Evolutionary conservation across 2,113 vertebrate species (phyloP).

Genomic region (Actinemys pallida): DNA sequence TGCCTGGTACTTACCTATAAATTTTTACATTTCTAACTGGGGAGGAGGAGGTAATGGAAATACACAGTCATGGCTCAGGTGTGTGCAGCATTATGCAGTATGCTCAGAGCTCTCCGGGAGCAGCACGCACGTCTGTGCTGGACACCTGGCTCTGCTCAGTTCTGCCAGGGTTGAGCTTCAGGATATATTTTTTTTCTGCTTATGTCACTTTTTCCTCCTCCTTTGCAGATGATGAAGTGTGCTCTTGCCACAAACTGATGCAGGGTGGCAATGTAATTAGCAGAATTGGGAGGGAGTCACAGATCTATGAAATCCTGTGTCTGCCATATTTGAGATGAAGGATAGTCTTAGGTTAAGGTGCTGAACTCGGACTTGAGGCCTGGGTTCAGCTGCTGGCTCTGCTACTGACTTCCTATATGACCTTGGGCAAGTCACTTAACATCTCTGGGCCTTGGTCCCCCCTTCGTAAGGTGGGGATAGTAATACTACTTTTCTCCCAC

Average conservation of each 20-base stretch:
- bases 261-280: fast-evolving
- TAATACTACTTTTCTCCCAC: fast-evolving
- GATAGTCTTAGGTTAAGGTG: background rate
- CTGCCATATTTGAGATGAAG: fast-evolving
- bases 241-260: fast-evolving
- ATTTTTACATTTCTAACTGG: fast-evolving
- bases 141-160: too few relatives aligned
- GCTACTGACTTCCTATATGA: background rate
- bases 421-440: background rate
- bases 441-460: background rate
- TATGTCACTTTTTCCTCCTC: background rate
- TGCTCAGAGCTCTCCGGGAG: fast-evolving
- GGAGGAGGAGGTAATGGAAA: background rate
- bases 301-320: fast-evolving
- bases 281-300: background rate
- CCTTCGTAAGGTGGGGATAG: fast-evolving
- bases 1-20: background rate
- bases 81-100: fast-evolving
- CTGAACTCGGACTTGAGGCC: background rate
- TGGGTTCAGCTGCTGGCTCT: background rate
- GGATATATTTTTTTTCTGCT: background rate
- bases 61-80: fast-evolving
- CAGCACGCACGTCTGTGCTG: fast-evolving
- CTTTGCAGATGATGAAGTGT: background rate
- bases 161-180: background rate